Conservation (phyloP, 2,888 invertebrate species). For the Heliconius ismenius region DNA sequence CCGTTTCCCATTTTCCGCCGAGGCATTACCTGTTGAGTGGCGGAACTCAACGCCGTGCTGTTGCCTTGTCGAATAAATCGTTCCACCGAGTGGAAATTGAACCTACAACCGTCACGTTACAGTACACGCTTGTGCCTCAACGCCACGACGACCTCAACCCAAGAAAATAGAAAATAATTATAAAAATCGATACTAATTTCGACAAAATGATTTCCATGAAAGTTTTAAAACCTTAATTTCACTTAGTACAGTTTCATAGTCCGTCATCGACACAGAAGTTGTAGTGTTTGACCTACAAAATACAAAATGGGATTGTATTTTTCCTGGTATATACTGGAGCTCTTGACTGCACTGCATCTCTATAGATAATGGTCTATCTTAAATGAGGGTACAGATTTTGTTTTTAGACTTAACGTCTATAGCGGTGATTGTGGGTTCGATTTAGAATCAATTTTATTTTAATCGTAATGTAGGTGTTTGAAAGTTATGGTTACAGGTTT, state of each 20-base stretch:
- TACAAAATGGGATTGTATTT: conserved; percentile 24
- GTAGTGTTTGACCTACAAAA: conserved; percentile 26
- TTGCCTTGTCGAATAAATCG: no score
- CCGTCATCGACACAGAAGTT: conserved; percentile 26
- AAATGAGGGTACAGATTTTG: background rate
- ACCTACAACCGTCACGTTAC: no score
- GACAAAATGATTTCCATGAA: background rate
- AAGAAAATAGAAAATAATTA: background rate
- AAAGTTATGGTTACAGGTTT: background rate
- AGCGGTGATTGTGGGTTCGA: background rate
- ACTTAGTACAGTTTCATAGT: conserved; percentile 12
- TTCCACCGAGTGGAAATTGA: no score
- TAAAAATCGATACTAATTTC: conserved; percentile 18
- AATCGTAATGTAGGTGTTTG: background rate
- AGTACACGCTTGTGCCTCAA: no score
- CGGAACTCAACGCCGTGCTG: no score
- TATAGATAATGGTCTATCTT: conserved; percentile 13
- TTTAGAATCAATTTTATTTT: background rate
- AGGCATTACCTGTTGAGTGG: no score
- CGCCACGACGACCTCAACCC: background rate
- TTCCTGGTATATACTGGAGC: conserved; percentile 1
- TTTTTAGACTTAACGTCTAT: background rate
- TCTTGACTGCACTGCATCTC: conserved; percentile 6
- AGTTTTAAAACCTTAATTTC: conserved; percentile 12
- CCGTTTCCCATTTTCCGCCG: no score